These are phyloP conservation scores for Myzus persicae DNA, from an alignment of 1,140 invertebrate species.

Conservation along the genomic window DNA sequence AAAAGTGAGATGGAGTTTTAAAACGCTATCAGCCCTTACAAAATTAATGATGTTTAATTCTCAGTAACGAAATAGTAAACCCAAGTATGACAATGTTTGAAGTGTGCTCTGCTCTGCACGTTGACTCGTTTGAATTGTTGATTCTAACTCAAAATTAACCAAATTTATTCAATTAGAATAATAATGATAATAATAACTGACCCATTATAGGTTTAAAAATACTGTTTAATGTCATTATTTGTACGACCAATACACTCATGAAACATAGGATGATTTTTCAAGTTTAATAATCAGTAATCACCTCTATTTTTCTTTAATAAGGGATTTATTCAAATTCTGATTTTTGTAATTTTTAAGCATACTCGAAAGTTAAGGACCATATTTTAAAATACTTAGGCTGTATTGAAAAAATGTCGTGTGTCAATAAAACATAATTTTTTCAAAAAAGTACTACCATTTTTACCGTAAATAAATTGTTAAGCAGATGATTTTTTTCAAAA, in stretches of 20 bases:
- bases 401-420: not conserved
- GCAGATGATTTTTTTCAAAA: not conserved
- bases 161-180: not conserved
- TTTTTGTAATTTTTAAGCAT: not conserved
- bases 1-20: not conserved
- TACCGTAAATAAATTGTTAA: not conserved
- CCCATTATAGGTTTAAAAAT: not conserved
- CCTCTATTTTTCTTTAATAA: not conserved
- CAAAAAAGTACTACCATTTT: not conserved
- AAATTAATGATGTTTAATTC: conserved; percentile 18
- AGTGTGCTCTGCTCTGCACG: not conserved
- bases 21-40: not conserved
- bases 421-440: not conserved
- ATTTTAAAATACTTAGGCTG: not conserved
- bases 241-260: not conserved
- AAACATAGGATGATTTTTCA: not conserved
- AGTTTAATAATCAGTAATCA: not conserved
- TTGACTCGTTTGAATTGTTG: not conserved
- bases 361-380: not conserved
- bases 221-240: not conserved
- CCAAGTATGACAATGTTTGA: not conserved
- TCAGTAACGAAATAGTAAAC: not conserved
- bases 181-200: not conserved
- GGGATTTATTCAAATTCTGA: not conserved
- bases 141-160: not conserved